Percentiles rank a stretch among this genome's conserved stretches.
Evolutionary conservation across 2,888 invertebrate species (phyloP).

Genomic region (Automeris io): DNA sequence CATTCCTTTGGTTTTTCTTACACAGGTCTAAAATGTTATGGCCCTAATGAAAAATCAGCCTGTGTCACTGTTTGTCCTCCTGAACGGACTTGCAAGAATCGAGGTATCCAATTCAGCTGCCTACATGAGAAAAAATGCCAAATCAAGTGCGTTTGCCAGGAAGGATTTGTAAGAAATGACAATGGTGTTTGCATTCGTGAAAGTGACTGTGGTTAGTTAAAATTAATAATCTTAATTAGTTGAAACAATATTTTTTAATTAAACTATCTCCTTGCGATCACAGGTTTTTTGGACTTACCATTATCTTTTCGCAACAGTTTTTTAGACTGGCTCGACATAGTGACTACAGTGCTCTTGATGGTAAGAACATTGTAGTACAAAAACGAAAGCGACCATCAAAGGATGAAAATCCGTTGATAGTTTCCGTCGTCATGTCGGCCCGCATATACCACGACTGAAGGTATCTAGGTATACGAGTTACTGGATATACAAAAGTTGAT

Average conservation of each 20-base stretch:
- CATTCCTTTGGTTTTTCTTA: not conserved
- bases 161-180: conserved; percentile 28
- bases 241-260: not conserved
- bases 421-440: too few relatives aligned
- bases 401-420: too few relatives aligned
- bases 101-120: conserved; percentile 22
- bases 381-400: too few relatives aligned
- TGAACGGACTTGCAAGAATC: conserved; percentile 30
- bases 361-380: too few relatives aligned
- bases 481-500: too few relatives aligned
- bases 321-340: too few relatives aligned
- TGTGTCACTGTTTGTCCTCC: conserved; percentile 29
- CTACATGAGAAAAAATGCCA: conserved; percentile 18
- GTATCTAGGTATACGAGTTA: too few relatives aligned
- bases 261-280: too few relatives aligned
- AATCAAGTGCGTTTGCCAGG: conserved; percentile 31
- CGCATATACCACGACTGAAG: too few relatives aligned
- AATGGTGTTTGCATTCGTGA: conserved; percentile 27
- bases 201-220: conserved; percentile 29
- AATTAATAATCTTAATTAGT: not conserved
- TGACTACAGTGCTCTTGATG: too few relatives aligned
- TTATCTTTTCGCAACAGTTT: too few relatives aligned
- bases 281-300: too few relatives aligned
- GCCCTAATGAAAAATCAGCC: conserved; percentile 3
- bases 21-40: conserved; percentile 1